These are phyloP conservation scores for Euleptes europaea DNA, from an alignment of 2,113 vertebrate genomes.

Conservation along the genomic window DNA sequence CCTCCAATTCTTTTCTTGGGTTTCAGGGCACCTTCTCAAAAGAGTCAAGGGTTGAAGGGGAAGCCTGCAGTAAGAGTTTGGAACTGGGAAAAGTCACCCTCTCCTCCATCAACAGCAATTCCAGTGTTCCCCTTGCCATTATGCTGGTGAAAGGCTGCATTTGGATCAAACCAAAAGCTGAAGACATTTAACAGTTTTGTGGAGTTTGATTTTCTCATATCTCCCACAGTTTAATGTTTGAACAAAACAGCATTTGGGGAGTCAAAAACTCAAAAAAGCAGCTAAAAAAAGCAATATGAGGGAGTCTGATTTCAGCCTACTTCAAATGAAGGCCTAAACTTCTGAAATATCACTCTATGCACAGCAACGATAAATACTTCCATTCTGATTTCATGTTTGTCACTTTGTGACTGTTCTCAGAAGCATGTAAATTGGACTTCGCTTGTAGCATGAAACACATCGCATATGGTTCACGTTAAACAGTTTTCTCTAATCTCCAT, in stretches of 20 bases:
- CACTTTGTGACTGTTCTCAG: conserved; percentile 26
- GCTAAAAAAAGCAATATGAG: conserved; percentile 21
- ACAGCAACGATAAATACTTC: conserved; percentile 48
- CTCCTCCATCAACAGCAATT: too few relatives aligned
- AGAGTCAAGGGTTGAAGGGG: too few relatives aligned
- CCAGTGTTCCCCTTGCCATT: too few relatives aligned
- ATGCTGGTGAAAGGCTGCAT: too few relatives aligned
- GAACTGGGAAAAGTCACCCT: too few relatives aligned
- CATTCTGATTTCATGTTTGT: conserved; percentile 48
- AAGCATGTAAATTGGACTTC: conserved; percentile 26
- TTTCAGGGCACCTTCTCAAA: too few relatives aligned
- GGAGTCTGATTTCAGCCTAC: conserved; percentile 21
- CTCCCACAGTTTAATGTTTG: conserved; percentile 33
- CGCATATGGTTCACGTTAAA: conserved; percentile 12
- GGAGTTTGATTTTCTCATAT: conserved; percentile 5
- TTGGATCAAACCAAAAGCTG: background rate
- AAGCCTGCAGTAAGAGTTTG: too few relatives aligned
- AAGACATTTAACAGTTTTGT: background rate
- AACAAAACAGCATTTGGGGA: conserved; percentile 8
- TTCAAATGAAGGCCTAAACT: conserved; percentile 17
- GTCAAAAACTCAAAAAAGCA: background rate
- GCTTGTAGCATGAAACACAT: conserved; percentile 2
- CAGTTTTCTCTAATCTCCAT: conserved; percentile 38
- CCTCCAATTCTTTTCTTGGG: too few relatives aligned
- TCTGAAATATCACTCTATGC: conserved; percentile 12